phyloP scores from a whole-genome alignment of 2,888 invertebrate species.

The Anodontia alba region DNA sequence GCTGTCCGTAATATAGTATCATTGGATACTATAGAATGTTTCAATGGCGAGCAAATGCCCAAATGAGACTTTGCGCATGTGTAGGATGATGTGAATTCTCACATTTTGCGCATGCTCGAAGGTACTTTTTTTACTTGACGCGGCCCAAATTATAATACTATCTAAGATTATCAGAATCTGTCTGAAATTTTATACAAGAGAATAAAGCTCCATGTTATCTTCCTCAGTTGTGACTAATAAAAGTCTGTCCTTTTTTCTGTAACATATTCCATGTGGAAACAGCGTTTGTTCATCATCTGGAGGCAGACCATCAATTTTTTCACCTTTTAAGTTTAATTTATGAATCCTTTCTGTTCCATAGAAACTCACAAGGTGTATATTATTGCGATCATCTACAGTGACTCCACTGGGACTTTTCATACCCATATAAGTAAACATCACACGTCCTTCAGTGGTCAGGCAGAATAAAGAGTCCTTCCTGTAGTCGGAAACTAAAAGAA shows the following conservation, averaged over 20 bases:
- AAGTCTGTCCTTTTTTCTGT: conserved; percentile 45
- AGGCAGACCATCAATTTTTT: conserved; percentile 49
- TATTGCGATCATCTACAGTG: conserved; percentile 54
- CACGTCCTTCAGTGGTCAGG: conserved; percentile 51
- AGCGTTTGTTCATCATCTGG: conserved; percentile 47
- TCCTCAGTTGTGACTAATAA: conserved; percentile 50
- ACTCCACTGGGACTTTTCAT: conserved; percentile 58
- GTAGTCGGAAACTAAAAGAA: conserved; percentile 53
- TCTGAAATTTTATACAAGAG: conserved; percentile 33
- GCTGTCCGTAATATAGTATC: no score
- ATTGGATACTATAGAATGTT: no score
- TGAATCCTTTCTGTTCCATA: conserved; percentile 54
- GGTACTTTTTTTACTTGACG: no score
- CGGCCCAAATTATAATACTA: no score
- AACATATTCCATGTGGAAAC: conserved; percentile 58
- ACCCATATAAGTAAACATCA: conserved; percentile 51
- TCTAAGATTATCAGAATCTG: no score
- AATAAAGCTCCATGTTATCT: conserved; percentile 50
- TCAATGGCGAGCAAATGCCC: no score
- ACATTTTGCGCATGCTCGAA: no score
- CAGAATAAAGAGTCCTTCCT: conserved; percentile 47
- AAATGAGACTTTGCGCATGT: no score
- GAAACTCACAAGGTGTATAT: conserved; percentile 55
- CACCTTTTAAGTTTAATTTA: conserved; percentile 51
- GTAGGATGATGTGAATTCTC: no score